phyloP scores from a whole-genome alignment of 2,797 vertebrate genomes.

The Chelon labrosus region DNA sequence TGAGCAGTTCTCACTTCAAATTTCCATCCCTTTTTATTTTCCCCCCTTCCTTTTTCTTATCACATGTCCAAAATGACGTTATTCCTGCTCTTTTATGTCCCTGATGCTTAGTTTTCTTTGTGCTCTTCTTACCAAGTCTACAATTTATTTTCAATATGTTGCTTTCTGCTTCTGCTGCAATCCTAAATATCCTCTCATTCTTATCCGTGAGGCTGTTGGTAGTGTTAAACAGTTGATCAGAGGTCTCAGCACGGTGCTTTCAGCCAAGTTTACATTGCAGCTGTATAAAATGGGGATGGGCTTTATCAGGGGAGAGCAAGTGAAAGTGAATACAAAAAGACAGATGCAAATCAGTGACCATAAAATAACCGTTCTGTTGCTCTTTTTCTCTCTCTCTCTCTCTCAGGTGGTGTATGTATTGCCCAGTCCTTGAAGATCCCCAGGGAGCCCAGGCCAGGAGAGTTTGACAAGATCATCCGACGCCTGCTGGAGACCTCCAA shows the following conservation, averaged over 20 bases:
- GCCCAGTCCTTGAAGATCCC: conserved; percentile 97
- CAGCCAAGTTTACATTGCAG: not conserved
- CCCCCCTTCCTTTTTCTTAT: not conserved
- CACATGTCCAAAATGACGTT: not conserved
- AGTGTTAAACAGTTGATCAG: not conserved
- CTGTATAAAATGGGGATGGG: conserved; percentile 5
- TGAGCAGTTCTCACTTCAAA: too few relatives aligned
- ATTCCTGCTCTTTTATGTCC: not conserved
- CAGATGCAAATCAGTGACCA: conserved; percentile 21
- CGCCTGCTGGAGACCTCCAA: conserved; percentile 96
- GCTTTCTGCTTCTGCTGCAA: conserved; percentile 6
- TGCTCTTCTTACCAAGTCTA: not conserved
- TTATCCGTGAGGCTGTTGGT: not conserved
- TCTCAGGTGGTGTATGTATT: conserved; percentile 92
- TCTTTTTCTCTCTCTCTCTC: conserved; percentile 10
- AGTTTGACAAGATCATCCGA: conserved; percentile 92
- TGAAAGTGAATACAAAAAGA: conserved; percentile 1
- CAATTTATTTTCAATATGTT: not conserved
- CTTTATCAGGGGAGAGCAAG: not conserved
- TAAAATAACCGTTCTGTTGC: conserved; percentile 22
- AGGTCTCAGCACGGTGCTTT: conserved; percentile 3
- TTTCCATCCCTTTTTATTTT: not conserved
- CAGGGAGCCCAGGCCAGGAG: conserved; percentile 90
- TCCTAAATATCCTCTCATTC: conserved; percentile 3
- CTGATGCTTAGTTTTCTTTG: not conserved